phyloP scores from a whole-genome alignment of 2,113 vertebrate species.

The Coreoperca whiteheadi region DNA sequence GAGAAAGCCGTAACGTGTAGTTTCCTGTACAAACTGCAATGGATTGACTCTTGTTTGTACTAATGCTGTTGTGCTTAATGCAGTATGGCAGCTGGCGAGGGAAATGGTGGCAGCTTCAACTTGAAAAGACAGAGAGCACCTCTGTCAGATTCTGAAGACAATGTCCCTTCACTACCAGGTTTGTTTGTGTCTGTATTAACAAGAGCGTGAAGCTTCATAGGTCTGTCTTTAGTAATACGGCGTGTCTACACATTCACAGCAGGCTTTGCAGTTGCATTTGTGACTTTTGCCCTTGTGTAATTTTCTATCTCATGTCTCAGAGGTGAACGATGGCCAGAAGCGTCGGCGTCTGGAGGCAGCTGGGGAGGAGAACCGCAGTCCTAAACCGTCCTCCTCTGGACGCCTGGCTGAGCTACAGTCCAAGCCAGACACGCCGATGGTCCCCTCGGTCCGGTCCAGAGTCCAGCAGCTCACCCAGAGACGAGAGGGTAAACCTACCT shows the following conservation, averaged over 20 bases:
- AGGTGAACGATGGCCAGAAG: conserved; percentile 71
- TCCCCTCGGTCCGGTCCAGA: conserved; percentile 73
- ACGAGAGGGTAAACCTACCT: conserved; percentile 65
- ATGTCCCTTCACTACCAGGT: conserved; percentile 63
- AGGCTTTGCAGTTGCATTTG: neutral
- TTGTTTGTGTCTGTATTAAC: conserved; percentile 18
- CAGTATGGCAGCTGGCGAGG: conserved; percentile 60
- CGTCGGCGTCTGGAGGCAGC: conserved; percentile 70
- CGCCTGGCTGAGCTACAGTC: conserved; percentile 52
- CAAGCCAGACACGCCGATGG: conserved; percentile 80
- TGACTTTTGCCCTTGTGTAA: neutral
- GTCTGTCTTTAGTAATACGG: neutral
- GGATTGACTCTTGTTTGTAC: neutral
- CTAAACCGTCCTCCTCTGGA: conserved; percentile 31
- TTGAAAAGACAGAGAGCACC: conserved; percentile 79
- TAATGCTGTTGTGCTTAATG: neutral
- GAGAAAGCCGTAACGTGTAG: neutral
- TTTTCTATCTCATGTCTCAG: conserved; percentile 33
- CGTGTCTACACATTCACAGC: neutral
- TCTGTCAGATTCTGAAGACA: conserved; percentile 80
- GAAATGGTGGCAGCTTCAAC: conserved; percentile 14
- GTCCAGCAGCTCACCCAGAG: conserved; percentile 77
- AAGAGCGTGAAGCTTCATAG: neutral
- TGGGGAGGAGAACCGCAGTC: conserved; percentile 75
- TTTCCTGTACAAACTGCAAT: neutral